A percentile compares a stretch with the other conserved stretches of the same genome.
phyloP scores from a whole-genome alignment of 2,888 invertebrate species.

The Helleia helle region DNA sequence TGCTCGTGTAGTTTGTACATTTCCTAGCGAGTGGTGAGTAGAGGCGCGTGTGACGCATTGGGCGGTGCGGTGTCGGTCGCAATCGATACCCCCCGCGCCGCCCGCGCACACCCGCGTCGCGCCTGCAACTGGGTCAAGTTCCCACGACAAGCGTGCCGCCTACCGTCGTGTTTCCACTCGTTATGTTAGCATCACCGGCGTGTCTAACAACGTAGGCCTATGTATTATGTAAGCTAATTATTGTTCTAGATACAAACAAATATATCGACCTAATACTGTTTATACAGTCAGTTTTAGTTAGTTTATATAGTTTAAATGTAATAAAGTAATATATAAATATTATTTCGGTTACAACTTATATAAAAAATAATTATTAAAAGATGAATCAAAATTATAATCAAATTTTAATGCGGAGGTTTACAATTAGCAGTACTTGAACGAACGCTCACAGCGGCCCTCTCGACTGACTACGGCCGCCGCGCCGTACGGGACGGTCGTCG shows the following conservation, averaged over 20 bases:
- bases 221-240: neutral
- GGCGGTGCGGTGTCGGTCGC: conserved; percentile 56
- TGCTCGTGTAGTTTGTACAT: conserved; percentile 36
- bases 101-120: conserved; percentile 44
- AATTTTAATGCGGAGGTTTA: too few species aligned
- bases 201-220: conserved; percentile 1
- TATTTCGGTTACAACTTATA: too few species aligned
- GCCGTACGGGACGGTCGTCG: conserved; percentile 42
- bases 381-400: too few species aligned
- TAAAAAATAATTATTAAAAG: too few species aligned
- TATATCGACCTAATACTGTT: too few species aligned
- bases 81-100: conserved; percentile 57
- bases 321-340: too few species aligned
- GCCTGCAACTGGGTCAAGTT: conserved; percentile 64
- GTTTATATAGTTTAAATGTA: too few species aligned
- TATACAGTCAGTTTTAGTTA: too few species aligned
- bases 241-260: neutral
- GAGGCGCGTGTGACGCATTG: conserved; percentile 61
- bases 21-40: conserved; percentile 43
- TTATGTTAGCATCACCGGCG: conserved; percentile 15
- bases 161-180: conserved; percentile 24
- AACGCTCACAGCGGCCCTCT: conserved; percentile 29
- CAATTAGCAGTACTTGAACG: too few species aligned
- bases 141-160: conserved; percentile 55
- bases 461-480: conserved; percentile 29